These are phyloP conservation scores for Lagopus leucura DNA, from an alignment of 2,113 vertebrate species.

Conservation along the genomic window DNA sequence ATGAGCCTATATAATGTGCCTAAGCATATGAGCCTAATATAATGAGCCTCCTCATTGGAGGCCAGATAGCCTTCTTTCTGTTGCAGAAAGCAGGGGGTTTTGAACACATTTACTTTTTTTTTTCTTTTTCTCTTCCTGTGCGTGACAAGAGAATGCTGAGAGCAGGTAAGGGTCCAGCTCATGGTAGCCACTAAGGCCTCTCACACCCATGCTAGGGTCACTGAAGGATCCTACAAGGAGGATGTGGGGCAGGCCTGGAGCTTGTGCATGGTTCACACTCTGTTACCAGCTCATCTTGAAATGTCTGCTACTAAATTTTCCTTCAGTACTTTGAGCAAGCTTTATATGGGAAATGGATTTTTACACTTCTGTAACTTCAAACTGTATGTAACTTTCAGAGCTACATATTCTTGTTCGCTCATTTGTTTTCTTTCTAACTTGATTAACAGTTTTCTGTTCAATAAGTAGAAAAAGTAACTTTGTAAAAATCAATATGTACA, in stretches of 20 bases:
- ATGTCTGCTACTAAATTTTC: neutral
- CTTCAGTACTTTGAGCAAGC: neutral
- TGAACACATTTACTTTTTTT: neutral
- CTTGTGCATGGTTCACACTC: fast-evolving
- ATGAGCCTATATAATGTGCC: no score
- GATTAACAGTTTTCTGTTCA: neutral
- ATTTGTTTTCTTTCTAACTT: neutral
- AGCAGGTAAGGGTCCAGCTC: neutral
- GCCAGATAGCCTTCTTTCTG: neutral
- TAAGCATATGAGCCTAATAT: no score
- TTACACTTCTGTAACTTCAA: neutral
- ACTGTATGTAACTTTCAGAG: neutral
- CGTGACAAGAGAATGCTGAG: neutral
- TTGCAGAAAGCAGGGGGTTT: neutral
- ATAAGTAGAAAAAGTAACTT: neutral
- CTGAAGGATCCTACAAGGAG: neutral
- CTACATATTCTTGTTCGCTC: neutral
- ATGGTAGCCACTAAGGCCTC: neutral
- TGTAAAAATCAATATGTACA: neutral
- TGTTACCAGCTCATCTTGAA: neutral
- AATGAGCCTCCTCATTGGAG: neutral
- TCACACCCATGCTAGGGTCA: fast-evolving
- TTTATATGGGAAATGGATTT: neutral
- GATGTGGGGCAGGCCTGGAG: neutral
- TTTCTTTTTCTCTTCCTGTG: neutral